Evolutionary conservation across 2,888 invertebrate species (phyloP).

Genomic region (Nezara viridula): DNA sequence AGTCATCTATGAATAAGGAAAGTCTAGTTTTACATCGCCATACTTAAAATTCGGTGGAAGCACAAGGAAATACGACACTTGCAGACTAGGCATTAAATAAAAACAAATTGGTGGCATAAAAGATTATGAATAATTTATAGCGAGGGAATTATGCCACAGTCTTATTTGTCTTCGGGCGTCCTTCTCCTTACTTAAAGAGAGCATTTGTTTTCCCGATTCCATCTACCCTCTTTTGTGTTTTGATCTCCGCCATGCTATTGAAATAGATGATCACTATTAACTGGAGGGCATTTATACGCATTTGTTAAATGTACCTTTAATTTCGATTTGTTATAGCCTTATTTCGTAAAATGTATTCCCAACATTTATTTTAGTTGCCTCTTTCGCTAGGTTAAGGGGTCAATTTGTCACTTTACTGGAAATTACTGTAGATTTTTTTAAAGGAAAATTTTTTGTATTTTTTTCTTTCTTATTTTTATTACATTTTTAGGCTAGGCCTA

Average conservation of each 20-base stretch:
- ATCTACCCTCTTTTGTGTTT: slow-evolving; percentile 1
- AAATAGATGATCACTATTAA: not conserved
- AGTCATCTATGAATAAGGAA: not conserved
- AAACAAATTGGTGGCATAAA: slow-evolving; percentile 46
- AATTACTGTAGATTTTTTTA: no score
- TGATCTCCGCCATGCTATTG: not conserved
- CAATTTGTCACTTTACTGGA: not conserved
- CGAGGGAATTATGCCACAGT: slow-evolving; percentile 22
- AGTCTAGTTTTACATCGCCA: not conserved
- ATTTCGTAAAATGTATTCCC: not conserved
- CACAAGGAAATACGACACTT: not conserved
- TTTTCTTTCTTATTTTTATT: no score
- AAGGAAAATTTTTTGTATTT: no score
- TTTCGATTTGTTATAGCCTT: not conserved
- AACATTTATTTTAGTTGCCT: not conserved
- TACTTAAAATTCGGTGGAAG: slow-evolving; percentile 18
- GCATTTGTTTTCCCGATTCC: slow-evolving; percentile 33
- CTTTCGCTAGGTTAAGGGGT: not conserved
- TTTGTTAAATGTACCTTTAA: slow-evolving; percentile 18
- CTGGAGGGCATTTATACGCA: not conserved
- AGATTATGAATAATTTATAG: slow-evolving; percentile 42
- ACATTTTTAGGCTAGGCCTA: no score
- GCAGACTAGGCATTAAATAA: slow-evolving; percentile 7
- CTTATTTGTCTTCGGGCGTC: slow-evolving; percentile 15
- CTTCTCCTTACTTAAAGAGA: slow-evolving; percentile 9